Evolutionary conservation across 2,113 vertebrate genomes (phyloP), one percentile per base, ranked within the genome.

Genomic region (Gallinago jamesoni): DNA sequence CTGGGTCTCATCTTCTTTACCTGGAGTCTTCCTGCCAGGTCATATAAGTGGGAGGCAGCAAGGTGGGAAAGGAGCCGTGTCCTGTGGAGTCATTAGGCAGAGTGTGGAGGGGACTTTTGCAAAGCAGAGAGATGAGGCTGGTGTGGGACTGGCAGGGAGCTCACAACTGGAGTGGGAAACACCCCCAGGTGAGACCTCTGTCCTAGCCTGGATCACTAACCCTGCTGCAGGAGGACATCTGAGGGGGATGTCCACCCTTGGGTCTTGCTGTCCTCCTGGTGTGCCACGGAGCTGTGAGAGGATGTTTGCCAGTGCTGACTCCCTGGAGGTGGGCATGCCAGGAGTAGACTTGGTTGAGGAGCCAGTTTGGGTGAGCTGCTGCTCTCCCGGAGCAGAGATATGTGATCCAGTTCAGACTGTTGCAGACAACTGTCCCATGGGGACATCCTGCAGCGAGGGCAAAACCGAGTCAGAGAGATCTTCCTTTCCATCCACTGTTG

Each of bases 381-480:
- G 75, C 57, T 89, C 57, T 48, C 50, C 68, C 53, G 35, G 39
- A 50, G 77, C 63, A 63, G 28, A 72, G 78, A 28, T 4, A 39
- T 1, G 1, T 19, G 15, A 52, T 75, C 77, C 35, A 11, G 39
- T 82, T 72, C 45, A 56, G 57, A 15, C 37, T 76, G 0, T 23
- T 72, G 72, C 43, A 25, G 56, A 59, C 21, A n/a, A 25, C 21
- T 0, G 0, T 45, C 25, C 33, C 0, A 0, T 45, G 47, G 69
- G 66, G 43, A 57, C 28, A 18, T 37, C 37, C 60, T 87, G 41
- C 69, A 66, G 62, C 12, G 28, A 67, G 68, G 43, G n/a, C 45
- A 63, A 56, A 74, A 53, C 25, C 0, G 0, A 70, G 15, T 18
- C 55, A 37, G 47, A 67, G 68, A 37, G 85, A 47, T 79, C 70